Evolutionary conservation across 2,797 vertebrate species (phyloP).

Genomic region (Dromococcyx pavoninus): DNA sequence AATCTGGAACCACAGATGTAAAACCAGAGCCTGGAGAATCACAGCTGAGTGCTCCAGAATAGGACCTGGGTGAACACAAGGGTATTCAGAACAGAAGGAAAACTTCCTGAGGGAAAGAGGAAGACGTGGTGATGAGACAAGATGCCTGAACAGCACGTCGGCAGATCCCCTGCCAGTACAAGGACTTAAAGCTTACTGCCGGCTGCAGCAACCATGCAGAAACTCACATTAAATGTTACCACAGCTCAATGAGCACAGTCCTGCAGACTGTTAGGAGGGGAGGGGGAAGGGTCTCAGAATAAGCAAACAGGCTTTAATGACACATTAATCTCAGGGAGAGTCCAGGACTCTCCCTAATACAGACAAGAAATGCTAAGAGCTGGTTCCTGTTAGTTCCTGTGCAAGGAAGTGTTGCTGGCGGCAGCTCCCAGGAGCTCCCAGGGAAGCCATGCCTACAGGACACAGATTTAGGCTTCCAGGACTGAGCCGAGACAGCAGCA

Average conservation of each 20-base stretch:
- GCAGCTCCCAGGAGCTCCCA: not conserved
- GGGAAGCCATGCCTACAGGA: not conserved
- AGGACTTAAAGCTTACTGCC: not conserved
- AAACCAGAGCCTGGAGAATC: not conserved
- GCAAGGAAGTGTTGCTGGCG: not conserved
- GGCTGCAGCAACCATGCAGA: conserved; percentile 45
- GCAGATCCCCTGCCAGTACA: not conserved
- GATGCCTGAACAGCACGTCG: not conserved
- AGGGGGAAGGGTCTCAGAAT: not conserved
- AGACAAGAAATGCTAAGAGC: not conserved
- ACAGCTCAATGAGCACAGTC: conserved; percentile 16
- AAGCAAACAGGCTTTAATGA: not conserved
- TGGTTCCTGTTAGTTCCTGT: not conserved
- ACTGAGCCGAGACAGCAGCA: not conserved
- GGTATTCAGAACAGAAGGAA: not conserved
- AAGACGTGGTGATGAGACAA: not conserved
- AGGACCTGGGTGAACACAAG: not conserved
- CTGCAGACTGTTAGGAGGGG: not conserved
- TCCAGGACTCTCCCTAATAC: not conserved
- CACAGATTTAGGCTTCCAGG: not conserved
- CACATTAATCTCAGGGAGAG: not conserved
- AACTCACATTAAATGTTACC: conserved; percentile 41
- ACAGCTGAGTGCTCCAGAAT: not conserved
- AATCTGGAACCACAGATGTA: not conserved
- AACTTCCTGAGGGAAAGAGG: not conserved